Base-by-base conservation (phyloP, 2,888 invertebrate species). In the Gastracanthus pulcherrimus region DNA sequence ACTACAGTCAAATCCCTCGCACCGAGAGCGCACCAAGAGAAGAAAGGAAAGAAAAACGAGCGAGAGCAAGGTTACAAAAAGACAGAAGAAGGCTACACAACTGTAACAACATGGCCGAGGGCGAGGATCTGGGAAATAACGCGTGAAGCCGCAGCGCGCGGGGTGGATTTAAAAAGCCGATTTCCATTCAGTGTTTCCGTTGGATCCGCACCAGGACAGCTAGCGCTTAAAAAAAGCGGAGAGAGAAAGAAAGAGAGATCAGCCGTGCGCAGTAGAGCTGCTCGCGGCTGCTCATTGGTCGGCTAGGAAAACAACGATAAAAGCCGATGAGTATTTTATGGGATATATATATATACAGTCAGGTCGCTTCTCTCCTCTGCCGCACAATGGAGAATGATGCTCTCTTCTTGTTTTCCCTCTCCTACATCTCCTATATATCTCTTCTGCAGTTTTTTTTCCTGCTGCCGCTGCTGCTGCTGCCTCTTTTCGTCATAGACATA, bases 251-350 rank as follows among this genome's bases (percentile, higher is more conserved):
- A 60, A 67, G 3, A 69, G 29, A 2, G 48, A 38, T 16, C 26
- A n/a, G 34, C 11, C n/a, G 62, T n/a, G 29, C 51, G 29, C 70
- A 16, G 19, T 13, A 62, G 74, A 38, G 51, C 72, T 6, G 51
- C 29, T 11, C n/a, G 36, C 29, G 66, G 79, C 83, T 85, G 87
- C 86, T 87, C 87, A 89, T 91, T 89, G 90, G 89, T 85, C 85
- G 87, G 85, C 86, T 88, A 87, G 81, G 88, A 89, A 89, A 91
- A 90, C 90, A 89, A 88, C 90, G 89, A 91, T 90, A 90, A 91
- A 90, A 89, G 86, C 85, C 90, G 90, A 91, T 90, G 91, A 91
- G 91, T 89, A 91, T 90, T 91, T 91, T 90, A 91, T 91, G 87
- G 90, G 90, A 89, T 64, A 19, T 29, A 26, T 26, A 45, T 29